A percentile compares a stretch with the other conserved stretches of the same genome.
phyloP scores from a whole-genome alignment of 1,140 invertebrate genomes.

The Neodiprion pinetum region DNA sequence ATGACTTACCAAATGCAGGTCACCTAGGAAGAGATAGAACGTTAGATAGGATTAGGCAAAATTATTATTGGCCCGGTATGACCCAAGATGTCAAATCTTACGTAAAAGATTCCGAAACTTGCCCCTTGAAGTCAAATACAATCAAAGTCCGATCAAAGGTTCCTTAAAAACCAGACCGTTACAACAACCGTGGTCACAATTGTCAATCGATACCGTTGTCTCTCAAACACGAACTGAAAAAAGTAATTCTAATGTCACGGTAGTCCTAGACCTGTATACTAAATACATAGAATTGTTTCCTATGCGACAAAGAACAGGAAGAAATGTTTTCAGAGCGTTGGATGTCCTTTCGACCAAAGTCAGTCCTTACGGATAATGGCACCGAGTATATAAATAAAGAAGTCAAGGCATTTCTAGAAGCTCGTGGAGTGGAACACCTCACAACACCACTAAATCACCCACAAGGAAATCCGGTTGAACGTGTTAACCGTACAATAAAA shows the following conservation, averaged over 20 bases:
- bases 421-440: constrained; percentile 10
- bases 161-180: constrained; percentile 8
- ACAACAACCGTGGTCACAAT: constrained; percentile 4
- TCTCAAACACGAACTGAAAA: constrained; percentile 18
- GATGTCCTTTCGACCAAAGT: constrained; percentile 17
- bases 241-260: constrained; percentile 19
- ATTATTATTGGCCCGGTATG: constrained; percentile 18
- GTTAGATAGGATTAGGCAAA: constrained; percentile 17
- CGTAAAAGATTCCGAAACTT: constrained; percentile 19
- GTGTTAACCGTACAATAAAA: constrained; percentile 13
- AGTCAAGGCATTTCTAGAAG: constrained; percentile 17
- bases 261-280: constrained; percentile 26
- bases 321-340: constrained; percentile 16
- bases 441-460: constrained; percentile 1
- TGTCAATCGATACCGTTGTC: constrained; percentile 21
- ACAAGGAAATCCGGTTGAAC: constrained; percentile 11
- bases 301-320: constrained; percentile 6
- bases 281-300: constrained; percentile 24
- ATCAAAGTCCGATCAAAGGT: constrained; percentile 13
- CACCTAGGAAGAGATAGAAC: constrained; percentile 26
- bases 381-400: constrained; percentile 27
- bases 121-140: constrained; percentile 19
- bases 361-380: constrained; percentile 21
- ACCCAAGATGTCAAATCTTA: constrained; percentile 10
- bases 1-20: constrained; percentile 17